phyloP scores from a whole-genome alignment of 1,140 invertebrate species.

The Dufourea novaeangliae region DNA sequence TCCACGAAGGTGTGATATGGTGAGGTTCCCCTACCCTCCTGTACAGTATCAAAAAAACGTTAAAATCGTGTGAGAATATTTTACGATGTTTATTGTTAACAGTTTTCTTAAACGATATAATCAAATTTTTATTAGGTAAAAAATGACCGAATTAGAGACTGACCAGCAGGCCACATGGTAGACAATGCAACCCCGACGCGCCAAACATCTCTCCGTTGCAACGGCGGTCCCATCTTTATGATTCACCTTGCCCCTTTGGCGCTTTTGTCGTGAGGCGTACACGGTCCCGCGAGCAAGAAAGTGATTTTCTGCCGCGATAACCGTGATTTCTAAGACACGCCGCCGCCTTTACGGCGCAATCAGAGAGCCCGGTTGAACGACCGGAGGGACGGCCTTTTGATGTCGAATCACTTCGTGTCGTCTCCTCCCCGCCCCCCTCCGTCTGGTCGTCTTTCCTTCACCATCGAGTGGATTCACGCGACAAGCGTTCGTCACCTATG shows the following conservation, averaged over 20 bases:
- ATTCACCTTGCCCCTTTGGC: slow-evolving; percentile 35
- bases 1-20: no score
- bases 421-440: not conserved
- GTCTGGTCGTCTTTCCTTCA: slow-evolving; percentile 22
- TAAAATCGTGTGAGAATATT: no score
- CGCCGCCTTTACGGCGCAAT: slow-evolving; percentile 44
- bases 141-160: no score
- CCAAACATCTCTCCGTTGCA: not conserved
- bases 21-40: no score
- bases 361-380: slow-evolving; percentile 57
- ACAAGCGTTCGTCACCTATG: slow-evolving; percentile 31
- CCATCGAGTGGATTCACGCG: slow-evolving; percentile 34
- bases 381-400: slow-evolving; percentile 65
- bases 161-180: not conserved
- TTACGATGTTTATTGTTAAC: no score
- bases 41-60: no score
- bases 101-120: not conserved
- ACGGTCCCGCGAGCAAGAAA: slow-evolving; percentile 53
- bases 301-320: slow-evolving; percentile 63
- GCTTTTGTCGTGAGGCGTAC: slow-evolving; percentile 46
- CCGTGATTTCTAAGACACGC: slow-evolving; percentile 60
- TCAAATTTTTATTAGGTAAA: no score
- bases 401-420: slow-evolving; percentile 57
- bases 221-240: slow-evolving; percentile 1
- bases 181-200: slow-evolving; percentile 10